Evolutionary conservation across 2,888 invertebrate genomes (phyloP), one percentile per base, ranked within the genome.

Genomic region (Schizotus pectinicornis): DNA sequence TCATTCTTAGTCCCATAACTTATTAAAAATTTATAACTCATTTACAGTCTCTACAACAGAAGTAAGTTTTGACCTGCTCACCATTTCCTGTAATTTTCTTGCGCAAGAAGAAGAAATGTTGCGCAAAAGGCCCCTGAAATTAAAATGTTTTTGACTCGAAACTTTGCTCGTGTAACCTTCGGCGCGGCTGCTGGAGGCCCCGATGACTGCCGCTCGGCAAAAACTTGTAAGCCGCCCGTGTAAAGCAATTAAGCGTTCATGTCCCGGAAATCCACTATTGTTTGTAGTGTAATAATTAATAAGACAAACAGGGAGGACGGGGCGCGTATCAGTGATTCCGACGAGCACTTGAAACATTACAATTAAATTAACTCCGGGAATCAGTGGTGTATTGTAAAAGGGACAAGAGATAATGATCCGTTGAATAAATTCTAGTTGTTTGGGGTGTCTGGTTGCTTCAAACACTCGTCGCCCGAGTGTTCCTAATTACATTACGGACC

Each of bases 281-380:
- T 42, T 51, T 51, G 51, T 51, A 51, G 49, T 49, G 43, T 38
- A 43, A 43, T 35, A 48, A 56, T 56, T 49, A 45, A 46, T 49
- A 49, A 34, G 43, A 33, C 38, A 49, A 56, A 56, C 46, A 51
- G 14, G 12, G 22, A 32, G 42, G 50, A 42, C 52, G 51, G 42
- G 42, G 47, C 9, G 52, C 38, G 48, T 58, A 48, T 58, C 54
- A 49, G 49, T 58, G 54, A 48, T 52, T 52, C 33, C 52, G 52
- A 58, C 35, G 58, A 54, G 50, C 58, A 43, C 49, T 52, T 46
- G 38, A 58, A 58, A 54, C 54, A 54, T 58, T 54, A 35, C 43
- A 58, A 58, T 54, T 39, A 49, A 58, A 54, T 58, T 58, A 58
- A 49, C 58, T 12, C 39, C 39, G 48, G 42, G 54, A 42, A 54